Evolutionary conservation across 1,140 invertebrate species (phyloP).

Genomic region (Harpegnathos saltator): DNA sequence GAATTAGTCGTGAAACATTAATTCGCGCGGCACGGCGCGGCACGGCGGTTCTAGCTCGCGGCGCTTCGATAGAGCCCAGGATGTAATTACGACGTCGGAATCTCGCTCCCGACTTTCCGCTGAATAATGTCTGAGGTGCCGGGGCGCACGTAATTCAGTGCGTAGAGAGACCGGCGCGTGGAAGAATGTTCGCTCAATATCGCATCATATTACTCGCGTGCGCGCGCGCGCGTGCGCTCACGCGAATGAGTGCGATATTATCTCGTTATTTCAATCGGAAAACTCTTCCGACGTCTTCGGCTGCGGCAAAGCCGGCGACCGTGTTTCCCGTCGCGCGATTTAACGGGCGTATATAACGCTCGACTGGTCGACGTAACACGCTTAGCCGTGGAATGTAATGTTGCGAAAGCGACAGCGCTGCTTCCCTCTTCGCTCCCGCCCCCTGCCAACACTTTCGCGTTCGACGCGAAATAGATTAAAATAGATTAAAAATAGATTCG

Average conservation of each 20-base stretch:
- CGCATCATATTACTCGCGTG: not conserved
- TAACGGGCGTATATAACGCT: no score
- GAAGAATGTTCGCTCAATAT: constrained; percentile 58
- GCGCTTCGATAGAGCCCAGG: constrained; percentile 20
- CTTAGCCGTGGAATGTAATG: no score
- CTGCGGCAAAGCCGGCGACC: not conserved
- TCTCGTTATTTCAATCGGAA: constrained; percentile 31
- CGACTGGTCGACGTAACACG: no score
- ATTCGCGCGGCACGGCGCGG: not conserved
- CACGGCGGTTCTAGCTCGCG: not conserved
- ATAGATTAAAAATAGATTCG: not conserved
- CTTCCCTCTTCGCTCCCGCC: no score
- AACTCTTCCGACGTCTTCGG: not conserved
- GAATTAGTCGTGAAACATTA: constrained; percentile 47
- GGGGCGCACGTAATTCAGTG: constrained; percentile 33
- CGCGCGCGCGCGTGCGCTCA: no score
- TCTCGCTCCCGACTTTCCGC: constrained; percentile 35
- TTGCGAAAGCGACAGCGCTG: no score
- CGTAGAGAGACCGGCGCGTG: constrained; percentile 27
- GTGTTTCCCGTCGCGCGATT: no score
- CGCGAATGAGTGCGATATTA: not conserved
- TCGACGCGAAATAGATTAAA: no score
- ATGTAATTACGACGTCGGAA: constrained; percentile 57
- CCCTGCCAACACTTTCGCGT: no score
- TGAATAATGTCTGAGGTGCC: constrained; percentile 52